Evolutionary conservation across 2,113 vertebrate genomes (phyloP), one percentile per base, ranked within the genome.

Genomic region (Leptosomus discolor): DNA sequence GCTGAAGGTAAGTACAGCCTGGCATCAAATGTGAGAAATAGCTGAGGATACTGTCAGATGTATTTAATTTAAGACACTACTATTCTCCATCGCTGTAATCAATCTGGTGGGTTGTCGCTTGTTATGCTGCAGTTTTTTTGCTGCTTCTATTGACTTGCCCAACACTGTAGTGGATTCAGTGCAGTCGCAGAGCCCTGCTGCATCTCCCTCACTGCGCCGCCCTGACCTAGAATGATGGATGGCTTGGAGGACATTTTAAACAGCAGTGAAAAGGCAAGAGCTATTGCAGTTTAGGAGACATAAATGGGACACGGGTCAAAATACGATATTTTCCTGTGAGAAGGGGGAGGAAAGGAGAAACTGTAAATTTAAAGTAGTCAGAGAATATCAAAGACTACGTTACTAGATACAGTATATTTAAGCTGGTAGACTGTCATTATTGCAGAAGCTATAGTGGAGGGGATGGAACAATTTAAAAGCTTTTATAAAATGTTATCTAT

Each of bases 321-420:
- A 77, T 74, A 76, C 34, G 37, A 82, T 71, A 57, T 36, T 51
- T 10, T 83, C 88, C 69, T 70, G 6, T 39, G 36, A 74, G 30
- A 48, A 43, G 2, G 5, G 14, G 6, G 5, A 88, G 15, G 43
- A 60, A 41, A 84, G 51, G 68, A 85, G 60, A 87, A 91, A 68
- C 48, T 53, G 68, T 91, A 92, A 94, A 88, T 84, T 67, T 79
- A 88, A 95, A 92, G 85, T 80, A 95, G 37, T 76, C 61, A 41
- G 12, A 89, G 39, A 89, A 70, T 91, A 88, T 86, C 69, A 94
- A 90, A 79, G 27, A 34, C 45, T 58, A 9, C 58, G 12, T 60
- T 95, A 64, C 90, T 94, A 85, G 48, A 70, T 63, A 77, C 15
- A 32, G 12, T 57, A 43, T 57, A 76, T 94, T 93, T 90, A 96